These are phyloP conservation scores for Gymnorhina tibicen DNA, from an alignment of 2,113 vertebrate species.

Conservation along the genomic window DNA sequence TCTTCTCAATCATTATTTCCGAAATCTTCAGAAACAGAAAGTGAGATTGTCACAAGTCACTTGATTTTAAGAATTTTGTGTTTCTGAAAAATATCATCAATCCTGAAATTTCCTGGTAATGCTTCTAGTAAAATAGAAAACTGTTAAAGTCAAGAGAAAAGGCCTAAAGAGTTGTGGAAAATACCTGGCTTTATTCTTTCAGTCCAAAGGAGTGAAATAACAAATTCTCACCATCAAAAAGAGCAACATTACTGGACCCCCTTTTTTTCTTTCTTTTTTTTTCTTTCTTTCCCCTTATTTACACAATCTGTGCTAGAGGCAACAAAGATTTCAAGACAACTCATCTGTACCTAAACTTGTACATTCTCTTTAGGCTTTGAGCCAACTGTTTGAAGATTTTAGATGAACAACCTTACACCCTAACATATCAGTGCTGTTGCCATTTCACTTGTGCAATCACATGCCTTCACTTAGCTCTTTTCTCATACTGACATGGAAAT, in stretches of 20 bases:
- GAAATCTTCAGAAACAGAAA: not conserved
- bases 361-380: not conserved
- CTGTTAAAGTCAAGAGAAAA: not conserved
- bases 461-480: not conserved
- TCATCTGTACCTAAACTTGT: not conserved
- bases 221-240: not conserved
- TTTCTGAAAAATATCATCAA: not conserved
- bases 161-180: not conserved
- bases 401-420: not conserved
- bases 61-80: not conserved
- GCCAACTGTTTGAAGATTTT: slow-evolving; percentile 43
- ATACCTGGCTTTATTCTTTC: not conserved
- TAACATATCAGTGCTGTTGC: not conserved
- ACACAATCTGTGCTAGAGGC: not conserved
- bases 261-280: not conserved
- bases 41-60: not conserved
- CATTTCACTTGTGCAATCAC: not conserved
- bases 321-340: not conserved
- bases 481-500: not conserved
- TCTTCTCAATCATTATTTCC: not conserved
- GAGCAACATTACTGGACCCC: not conserved
- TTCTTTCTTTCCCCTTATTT: not conserved
- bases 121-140: not conserved
- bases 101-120: not conserved
- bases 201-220: not conserved